These are phyloP conservation scores for Chelidonichthys spinosus DNA, from an alignment of 2,797 vertebrate genomes.

Conservation along the genomic window DNA sequence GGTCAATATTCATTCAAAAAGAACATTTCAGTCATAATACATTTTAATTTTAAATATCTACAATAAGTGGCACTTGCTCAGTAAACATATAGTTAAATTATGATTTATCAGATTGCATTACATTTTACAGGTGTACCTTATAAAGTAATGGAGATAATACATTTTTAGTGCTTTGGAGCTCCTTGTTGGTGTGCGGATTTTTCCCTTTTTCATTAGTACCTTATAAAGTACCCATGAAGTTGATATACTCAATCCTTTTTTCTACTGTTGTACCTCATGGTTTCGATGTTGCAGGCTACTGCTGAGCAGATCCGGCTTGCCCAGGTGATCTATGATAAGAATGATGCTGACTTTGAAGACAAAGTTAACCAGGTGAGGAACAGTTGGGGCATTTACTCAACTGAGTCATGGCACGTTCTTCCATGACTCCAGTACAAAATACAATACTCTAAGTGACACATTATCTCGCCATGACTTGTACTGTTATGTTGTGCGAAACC, in stretches of 20 bases:
- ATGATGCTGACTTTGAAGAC: slow-evolving; percentile 95
- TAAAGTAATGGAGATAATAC: too few relatives aligned
- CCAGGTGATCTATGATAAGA: slow-evolving; percentile 98
- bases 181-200: too few relatives aligned
- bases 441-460: neutral
- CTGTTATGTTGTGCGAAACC: neutral
- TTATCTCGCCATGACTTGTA: neutral
- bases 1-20: slow-evolving; percentile 5
- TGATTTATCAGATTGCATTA: neutral
- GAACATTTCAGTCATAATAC: neutral
- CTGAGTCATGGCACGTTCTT: neutral
- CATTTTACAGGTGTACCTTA: too few relatives aligned
- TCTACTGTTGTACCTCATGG: neutral
- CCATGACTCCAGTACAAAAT: slow-evolving; percentile 5
- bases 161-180: too few relatives aligned
- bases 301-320: slow-evolving; percentile 98
- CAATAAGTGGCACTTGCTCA: neutral
- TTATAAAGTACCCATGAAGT: neutral
- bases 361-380: slow-evolving; percentile 95
- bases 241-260: neutral
- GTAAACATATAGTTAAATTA: neutral
- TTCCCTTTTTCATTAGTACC: too few relatives aligned
- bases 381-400: neutral
- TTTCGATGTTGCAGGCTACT: slow-evolving; percentile 87
- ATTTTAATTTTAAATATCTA: neutral